These are phyloP conservation scores for Gobio occitaniae DNA, from an alignment of 2,797 vertebrate genomes.

Conservation along the genomic window DNA sequence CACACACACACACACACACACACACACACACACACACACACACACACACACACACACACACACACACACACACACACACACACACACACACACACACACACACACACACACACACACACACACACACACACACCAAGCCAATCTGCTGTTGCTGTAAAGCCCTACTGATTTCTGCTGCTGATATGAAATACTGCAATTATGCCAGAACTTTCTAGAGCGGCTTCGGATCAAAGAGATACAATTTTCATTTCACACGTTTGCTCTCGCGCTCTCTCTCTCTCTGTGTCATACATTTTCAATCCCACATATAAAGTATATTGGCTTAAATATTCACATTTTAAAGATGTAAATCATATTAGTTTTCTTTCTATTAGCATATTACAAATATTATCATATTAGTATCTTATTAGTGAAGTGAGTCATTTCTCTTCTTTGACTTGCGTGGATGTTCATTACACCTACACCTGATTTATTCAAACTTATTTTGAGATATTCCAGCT, in stretches of 20 bases:
- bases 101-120: neutral
- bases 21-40: neutral
- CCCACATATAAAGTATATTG: neutral
- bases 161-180: conserved; percentile 28
- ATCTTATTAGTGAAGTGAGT: neutral
- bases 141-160: conserved; percentile 18
- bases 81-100: too few relatives aligned
- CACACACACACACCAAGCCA: neutral
- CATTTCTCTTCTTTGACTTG: neutral
- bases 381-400: neutral
- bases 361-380: neutral
- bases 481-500: neutral
- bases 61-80: neutral
- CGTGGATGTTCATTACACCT: neutral
- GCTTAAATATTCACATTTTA: neutral
- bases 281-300: neutral
- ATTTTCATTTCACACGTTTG: neutral
- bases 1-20: neutral
- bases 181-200: conserved; percentile 28
- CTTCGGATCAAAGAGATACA: conserved; percentile 1
- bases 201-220: conserved; percentile 4
- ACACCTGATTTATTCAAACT: neutral
- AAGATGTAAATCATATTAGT: neutral
- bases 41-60: neutral
- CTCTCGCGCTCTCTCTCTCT: neutral